Percentiles rank a stretch among this genome's conserved stretches.
phyloP scores from a whole-genome alignment of 2,888 invertebrate species.

The Anthoptus insignis region DNA sequence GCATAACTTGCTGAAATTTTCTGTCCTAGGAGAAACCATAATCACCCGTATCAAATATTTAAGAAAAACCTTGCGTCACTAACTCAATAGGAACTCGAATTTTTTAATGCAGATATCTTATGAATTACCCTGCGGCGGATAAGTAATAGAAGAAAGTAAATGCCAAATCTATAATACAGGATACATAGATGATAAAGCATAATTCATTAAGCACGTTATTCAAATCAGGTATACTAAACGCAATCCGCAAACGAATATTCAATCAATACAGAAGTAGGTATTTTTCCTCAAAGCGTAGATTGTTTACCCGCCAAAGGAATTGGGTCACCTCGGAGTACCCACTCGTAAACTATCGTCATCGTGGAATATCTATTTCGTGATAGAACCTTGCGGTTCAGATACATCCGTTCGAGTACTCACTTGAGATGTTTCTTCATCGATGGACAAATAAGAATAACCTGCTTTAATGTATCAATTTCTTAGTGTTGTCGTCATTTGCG shows the following conservation, averaged over 20 bases:
- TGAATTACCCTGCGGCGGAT: no score
- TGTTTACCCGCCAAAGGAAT: constrained; percentile 38
- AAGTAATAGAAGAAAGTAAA: no score
- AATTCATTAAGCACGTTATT: no score
- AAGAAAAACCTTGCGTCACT: no score
- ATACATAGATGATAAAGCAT: no score
- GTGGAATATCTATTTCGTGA: constrained; percentile 9
- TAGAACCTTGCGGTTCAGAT: constrained; percentile 1
- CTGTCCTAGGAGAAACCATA: no score
- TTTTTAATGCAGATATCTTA: no score
- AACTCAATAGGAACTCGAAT: no score
- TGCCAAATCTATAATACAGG: no score
- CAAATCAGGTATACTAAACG: background rate
- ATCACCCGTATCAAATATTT: no score
- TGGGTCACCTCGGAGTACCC: constrained; percentile 40
- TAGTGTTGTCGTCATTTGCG: background rate
- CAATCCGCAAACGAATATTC: background rate
- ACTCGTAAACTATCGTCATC: constrained; percentile 32
- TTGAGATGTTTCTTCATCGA: background rate
- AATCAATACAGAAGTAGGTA: background rate
- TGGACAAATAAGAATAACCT: background rate
- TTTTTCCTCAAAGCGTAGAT: constrained; percentile 34
- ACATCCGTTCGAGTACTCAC: constrained; percentile 4
- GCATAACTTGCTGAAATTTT: no score
- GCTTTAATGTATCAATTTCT: background rate